Percentiles rank a stretch among this genome's conserved stretches.
These are phyloP conservation scores for Peromyscus leucopus DNA, from an alignment of 2,113 vertebrate genomes.

Conservation along the genomic window DNA sequence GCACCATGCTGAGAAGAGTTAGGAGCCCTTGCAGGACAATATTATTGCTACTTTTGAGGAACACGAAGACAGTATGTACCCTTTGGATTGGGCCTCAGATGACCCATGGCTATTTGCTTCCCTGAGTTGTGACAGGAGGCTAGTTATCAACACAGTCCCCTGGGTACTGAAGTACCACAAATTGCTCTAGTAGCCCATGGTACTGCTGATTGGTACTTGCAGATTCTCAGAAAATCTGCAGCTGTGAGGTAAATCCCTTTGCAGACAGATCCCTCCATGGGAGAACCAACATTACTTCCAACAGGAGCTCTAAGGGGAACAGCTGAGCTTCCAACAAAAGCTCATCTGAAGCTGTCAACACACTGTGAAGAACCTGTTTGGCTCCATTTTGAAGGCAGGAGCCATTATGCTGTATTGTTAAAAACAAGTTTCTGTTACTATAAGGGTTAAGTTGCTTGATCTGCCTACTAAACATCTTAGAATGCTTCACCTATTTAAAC, in stretches of 20 bases:
- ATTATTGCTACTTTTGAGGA: conserved; percentile 98
- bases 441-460: conserved; percentile 72
- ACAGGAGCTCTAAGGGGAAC: fast-evolving
- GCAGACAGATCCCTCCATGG: background rate
- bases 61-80: conserved; percentile 98
- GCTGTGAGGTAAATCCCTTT: background rate
- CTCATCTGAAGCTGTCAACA: background rate
- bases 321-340: fast-evolving
- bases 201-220: fast-evolving
- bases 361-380: background rate
- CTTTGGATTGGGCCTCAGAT: conserved; percentile 97
- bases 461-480: conserved; percentile 76
- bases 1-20: conserved; percentile 75
- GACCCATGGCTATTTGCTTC: conserved; percentile 98
- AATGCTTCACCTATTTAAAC: conserved; percentile 73
- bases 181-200: conserved; percentile 49
- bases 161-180: conserved; percentile 97
- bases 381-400: background rate
- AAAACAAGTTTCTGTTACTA: background rate
- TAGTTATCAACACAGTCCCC: conserved; percentile 98
- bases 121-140: conserved; percentile 96
- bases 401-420: background rate
- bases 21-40: conserved; percentile 96
- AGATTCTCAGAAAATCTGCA: fast-evolving
- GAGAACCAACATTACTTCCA: background rate